Evolutionary conservation across 1,140 invertebrate species (phyloP).

Genomic region (Drosophila murphyi): DNA sequence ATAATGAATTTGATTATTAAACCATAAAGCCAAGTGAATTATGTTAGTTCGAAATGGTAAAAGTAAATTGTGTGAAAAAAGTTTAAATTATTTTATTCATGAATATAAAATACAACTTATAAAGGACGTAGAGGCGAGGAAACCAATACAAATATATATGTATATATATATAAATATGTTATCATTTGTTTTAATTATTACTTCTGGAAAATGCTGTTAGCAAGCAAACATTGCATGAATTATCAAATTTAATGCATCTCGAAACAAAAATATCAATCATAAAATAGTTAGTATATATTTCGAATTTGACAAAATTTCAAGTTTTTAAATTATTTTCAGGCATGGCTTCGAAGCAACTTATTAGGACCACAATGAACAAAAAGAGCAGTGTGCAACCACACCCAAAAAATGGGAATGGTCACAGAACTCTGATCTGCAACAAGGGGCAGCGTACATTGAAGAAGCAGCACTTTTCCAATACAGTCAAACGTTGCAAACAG

Average conservation of each 20-base stretch:
- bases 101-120: too few relatives aligned
- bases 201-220: background rate
- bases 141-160: too few relatives aligned
- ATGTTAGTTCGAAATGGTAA: too few relatives aligned
- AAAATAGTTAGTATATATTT: background rate
- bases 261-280: background rate
- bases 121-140: too few relatives aligned
- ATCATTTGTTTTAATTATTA: too few relatives aligned
- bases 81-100: too few relatives aligned
- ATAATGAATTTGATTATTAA: too few relatives aligned
- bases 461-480: too few relatives aligned
- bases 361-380: background rate
- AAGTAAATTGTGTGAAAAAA: too few relatives aligned
- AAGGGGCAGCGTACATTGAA: background rate
- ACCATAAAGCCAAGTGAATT: too few relatives aligned
- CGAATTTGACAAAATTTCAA: conserved; percentile 12
- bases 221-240: background rate
- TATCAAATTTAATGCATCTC: background rate
- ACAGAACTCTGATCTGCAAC: background rate
- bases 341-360: conserved; percentile 4
- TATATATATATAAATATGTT: too few relatives aligned
- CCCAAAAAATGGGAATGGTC: conserved; percentile 1
- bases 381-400: background rate
- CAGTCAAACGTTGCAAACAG: too few relatives aligned
- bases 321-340: background rate